A percentile compares a stretch with the other conserved stretches of the same genome.
Conservation (phyloP, 1,140 invertebrate species). For the Rhysida immarginata region DNA sequence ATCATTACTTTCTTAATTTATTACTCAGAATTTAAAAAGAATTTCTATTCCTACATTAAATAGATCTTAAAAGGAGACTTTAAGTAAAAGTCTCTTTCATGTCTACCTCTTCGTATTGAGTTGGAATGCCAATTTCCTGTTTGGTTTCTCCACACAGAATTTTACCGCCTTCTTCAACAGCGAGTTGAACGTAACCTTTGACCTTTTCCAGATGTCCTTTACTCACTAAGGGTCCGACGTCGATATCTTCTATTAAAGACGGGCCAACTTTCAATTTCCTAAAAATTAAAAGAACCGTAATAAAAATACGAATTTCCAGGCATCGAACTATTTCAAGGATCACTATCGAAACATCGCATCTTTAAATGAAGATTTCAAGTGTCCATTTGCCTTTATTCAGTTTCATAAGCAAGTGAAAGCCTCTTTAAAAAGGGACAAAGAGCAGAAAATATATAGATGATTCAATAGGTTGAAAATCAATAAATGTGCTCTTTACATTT, state of each 20-base stretch:
- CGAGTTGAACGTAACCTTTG: conserved; percentile 28
- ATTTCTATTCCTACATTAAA: conserved; percentile 5
- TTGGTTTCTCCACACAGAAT: conserved; percentile 20
- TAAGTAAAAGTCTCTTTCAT: conserved; percentile 6
- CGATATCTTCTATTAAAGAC: conserved; percentile 28
- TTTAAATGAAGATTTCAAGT: no score
- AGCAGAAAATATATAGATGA: no score
- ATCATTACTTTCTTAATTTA: no score
- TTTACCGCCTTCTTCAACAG: conserved; percentile 24
- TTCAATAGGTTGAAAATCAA: no score
- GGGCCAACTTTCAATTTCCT: conserved; percentile 37
- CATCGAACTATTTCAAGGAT: no score
- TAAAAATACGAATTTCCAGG: conserved; percentile 7
- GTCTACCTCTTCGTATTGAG: conserved; percentile 24
- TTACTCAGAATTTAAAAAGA: no score
- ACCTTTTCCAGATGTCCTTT: conserved; percentile 38
- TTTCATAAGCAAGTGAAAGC: no score
- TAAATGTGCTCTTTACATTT: no score
- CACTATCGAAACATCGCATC: no score
- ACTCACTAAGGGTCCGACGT: conserved; percentile 37
- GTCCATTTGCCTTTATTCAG: no score
- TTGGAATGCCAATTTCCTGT: conserved; percentile 22
- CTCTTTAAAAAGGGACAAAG: no score
- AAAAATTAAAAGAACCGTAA: conserved; percentile 8
- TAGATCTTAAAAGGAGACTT: not conserved